Evolutionary conservation across 2,888 invertebrate genomes (phyloP).

Genomic region (Toxonevra muliebris): DNA sequence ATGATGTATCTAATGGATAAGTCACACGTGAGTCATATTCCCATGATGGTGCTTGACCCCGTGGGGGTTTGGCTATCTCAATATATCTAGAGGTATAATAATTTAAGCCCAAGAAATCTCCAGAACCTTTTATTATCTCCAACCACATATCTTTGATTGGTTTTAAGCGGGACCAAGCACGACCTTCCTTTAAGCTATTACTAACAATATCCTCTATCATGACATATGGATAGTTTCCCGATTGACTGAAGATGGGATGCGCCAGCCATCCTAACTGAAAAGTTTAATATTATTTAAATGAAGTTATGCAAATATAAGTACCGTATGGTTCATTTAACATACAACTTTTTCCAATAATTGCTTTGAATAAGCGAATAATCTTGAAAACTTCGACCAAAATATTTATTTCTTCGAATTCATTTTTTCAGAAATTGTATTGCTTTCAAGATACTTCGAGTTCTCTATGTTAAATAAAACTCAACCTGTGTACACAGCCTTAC

Average conservation of each 20-base stretch:
- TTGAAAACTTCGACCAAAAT: too few relatives aligned
- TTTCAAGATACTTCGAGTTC: background rate
- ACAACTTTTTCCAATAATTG: too few relatives aligned
- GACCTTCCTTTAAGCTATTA: slow-evolving; percentile 56
- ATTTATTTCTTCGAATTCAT: too few relatives aligned
- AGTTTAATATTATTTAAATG: background rate
- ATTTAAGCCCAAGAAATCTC: slow-evolving; percentile 56
- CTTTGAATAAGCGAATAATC: too few relatives aligned
- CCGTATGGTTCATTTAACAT: too few relatives aligned
- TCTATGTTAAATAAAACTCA: background rate
- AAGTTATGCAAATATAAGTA: background rate
- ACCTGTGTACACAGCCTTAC: slow-evolving; percentile 34
- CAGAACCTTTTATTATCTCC: slow-evolving; percentile 45
- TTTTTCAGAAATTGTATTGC: background rate
- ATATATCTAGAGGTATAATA: slow-evolving; percentile 53
- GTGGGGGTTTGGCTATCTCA: slow-evolving; percentile 39
- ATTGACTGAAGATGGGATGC: slow-evolving; percentile 53
- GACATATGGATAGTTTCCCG: slow-evolving; percentile 56
- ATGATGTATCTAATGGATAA: slow-evolving; percentile 44
- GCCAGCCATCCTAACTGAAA: slow-evolving; percentile 60
- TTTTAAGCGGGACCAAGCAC: slow-evolving; percentile 51
- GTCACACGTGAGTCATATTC: slow-evolving; percentile 65
- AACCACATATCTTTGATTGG: slow-evolving; percentile 42
- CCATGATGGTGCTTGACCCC: slow-evolving; percentile 65
- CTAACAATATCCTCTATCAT: slow-evolving; percentile 53